Evolutionary conservation across 2,888 invertebrate species (phyloP), one percentile per base, ranked within the genome.

Genomic region (Harpalus rubripes): DNA sequence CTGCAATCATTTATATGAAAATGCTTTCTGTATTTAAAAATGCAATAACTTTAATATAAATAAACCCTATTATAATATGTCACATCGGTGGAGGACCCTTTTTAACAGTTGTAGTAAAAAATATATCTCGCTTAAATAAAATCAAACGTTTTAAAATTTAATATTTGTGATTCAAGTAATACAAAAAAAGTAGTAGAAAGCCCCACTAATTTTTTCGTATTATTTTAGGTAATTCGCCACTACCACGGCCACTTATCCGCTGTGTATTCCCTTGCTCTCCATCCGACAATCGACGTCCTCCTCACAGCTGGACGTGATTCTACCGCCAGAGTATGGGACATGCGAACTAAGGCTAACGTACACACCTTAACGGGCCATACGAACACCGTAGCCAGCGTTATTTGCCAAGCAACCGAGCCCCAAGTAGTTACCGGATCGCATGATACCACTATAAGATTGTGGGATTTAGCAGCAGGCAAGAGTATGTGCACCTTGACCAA

Each of bases 231-330:
- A 1, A 98, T 99, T 88, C 94, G 99, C 0, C 99, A 99, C 91
- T 99, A 99, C 92, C 99, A 99, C 91, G 99, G 99, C 0, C 99
- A 99, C 92, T 92, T 99, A 86, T 98, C 98, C 56, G 99, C 99
- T 0, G 97, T 98, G 79, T 98, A 99, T 92, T 95, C 97, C 0
- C 92, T 99, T 87, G 95, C 98, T 4, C 92, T 99, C 32, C 99
- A 99, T 93, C 98, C 99, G 7, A 96, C 96, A 2, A 96, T 99
- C 86, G 99, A 99, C 92, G 96, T 99, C 78, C 92, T 99, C 81
- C 95, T 98, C 78, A 96, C 98, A 1, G 98, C 98, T 12, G 99
- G 99, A 0, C 93, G 99, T 82, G 99, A 99, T 92, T 97, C 97
- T 0, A 98, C 98, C 0, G 99, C 98, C 0, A 93, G 99, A 86